Percentiles rank a stretch among this genome's conserved stretches.
Conservation (phyloP, 2,113 vertebrate species). For the Epinephelus fuscoguttatus region DNA sequence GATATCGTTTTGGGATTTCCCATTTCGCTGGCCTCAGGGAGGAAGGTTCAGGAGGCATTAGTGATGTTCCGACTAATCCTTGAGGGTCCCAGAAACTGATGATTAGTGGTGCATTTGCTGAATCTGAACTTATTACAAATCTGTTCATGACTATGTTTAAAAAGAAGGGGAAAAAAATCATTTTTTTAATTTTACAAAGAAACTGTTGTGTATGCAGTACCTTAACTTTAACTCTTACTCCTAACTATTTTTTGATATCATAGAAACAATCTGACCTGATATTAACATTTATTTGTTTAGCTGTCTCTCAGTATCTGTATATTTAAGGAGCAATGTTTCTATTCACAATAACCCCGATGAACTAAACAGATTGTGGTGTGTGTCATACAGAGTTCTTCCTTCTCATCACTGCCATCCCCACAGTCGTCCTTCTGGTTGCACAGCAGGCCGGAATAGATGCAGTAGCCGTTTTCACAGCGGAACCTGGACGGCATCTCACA, state of each 20-base stretch:
- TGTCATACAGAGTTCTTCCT: constrained; percentile 76
- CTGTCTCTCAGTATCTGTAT: not conserved
- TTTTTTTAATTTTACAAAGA: not conserved
- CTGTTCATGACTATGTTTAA: constrained; percentile 25
- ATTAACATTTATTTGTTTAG: not conserved
- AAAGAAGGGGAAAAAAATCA: not conserved
- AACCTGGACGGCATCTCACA: constrained; percentile 80
- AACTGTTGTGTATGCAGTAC: not conserved
- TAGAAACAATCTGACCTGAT: not conserved
- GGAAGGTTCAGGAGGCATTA: constrained; percentile 56
- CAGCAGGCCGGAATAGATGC: constrained; percentile 73
- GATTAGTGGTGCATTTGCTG: constrained; percentile 32
- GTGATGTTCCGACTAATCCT: constrained; percentile 49
- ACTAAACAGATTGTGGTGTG: not conserved
- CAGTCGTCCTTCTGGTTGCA: constrained; percentile 83
- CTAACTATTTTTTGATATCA: not conserved
- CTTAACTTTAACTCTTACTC: not conserved
- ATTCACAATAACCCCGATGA: not conserved
- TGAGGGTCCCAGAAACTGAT: constrained; percentile 35
- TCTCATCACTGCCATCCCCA: constrained; percentile 81
- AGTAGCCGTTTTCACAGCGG: constrained; percentile 81
- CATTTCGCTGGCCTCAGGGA: constrained; percentile 37
- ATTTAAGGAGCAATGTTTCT: not conserved
- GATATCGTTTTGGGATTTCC: constrained; percentile 59
- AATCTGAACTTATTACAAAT: constrained; percentile 41